Conservation (phyloP, 2,888 invertebrate genomes). For the Orgyia antiqua region DNA sequence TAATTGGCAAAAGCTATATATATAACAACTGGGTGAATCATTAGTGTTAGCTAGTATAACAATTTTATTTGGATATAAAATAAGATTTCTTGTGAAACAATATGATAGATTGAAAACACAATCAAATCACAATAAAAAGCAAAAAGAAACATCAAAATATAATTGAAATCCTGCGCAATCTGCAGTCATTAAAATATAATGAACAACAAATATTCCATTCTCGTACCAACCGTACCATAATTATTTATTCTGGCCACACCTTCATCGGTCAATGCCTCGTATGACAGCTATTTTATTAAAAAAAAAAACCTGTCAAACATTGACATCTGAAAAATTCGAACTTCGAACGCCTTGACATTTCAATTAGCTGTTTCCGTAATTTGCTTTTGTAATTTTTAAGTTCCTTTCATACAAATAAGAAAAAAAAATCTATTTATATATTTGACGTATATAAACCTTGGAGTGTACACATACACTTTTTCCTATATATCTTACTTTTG, state of each 20-base stretch:
- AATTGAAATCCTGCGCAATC: neutral
- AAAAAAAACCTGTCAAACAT: slow-evolving; percentile 27
- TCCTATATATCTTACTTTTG: no score
- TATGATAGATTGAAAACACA: no score
- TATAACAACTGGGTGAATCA: no score
- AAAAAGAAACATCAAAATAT: neutral
- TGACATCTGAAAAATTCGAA: slow-evolving; percentile 23
- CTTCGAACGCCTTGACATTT: slow-evolving; percentile 27
- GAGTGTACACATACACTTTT: no score
- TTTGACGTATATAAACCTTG: no score
- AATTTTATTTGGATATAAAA: no score
- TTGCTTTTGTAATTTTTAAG: no score
- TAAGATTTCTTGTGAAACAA: no score
- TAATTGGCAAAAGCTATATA: no score
- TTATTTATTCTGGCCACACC: slow-evolving; percentile 30
- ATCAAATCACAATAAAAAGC: neutral
- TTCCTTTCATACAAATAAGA: no score
- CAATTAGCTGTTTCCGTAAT: slow-evolving; percentile 14
- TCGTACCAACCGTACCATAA: slow-evolving; percentile 7
- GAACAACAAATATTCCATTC: slow-evolving; percentile 1
- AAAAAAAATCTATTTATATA: no score
- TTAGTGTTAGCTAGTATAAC: no score
- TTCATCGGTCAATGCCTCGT: slow-evolving; percentile 27
- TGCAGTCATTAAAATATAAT: slow-evolving; percentile 2
- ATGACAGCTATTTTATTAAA: slow-evolving; percentile 19